phyloP scores from a whole-genome alignment of 2,113 vertebrate species.

The Alethe castanea region DNA sequence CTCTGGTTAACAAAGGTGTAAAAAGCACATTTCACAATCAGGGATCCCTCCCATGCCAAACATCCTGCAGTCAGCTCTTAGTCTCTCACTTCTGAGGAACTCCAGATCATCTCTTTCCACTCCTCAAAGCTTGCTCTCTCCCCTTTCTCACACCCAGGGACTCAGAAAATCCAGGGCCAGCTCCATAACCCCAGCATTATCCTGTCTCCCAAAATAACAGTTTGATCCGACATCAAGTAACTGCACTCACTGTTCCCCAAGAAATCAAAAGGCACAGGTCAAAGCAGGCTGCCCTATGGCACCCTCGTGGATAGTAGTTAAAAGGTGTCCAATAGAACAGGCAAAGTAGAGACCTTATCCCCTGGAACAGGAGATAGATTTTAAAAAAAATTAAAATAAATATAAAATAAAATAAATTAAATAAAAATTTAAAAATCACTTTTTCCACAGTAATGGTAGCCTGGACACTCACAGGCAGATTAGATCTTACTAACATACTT shows the following conservation, averaged over 20 bases:
- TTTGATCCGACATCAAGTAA: background rate
- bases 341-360: background rate
- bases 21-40: slow-evolving; percentile 9
- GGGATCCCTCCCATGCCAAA: slow-evolving; percentile 27
- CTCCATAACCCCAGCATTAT: rapidly evolving
- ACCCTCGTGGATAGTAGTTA: background rate
- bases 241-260: rapidly evolving
- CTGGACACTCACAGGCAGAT: background rate
- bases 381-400: background rate
- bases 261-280: background rate
- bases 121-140: background rate
- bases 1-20: background rate
- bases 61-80: background rate
- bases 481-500: rapidly evolving
- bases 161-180: background rate
- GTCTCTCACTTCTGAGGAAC: background rate
- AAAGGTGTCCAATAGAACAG: background rate
- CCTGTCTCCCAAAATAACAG: background rate
- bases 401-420: no score
- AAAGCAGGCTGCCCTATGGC: background rate
- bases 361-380: rapidly evolving
- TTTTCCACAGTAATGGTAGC: background rate
- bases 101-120: background rate
- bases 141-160: background rate
- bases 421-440: no score